Evolutionary conservation across 2,113 vertebrate species (phyloP), one percentile per base, ranked within the genome.

Genomic region (Hyla sarda): DNA sequence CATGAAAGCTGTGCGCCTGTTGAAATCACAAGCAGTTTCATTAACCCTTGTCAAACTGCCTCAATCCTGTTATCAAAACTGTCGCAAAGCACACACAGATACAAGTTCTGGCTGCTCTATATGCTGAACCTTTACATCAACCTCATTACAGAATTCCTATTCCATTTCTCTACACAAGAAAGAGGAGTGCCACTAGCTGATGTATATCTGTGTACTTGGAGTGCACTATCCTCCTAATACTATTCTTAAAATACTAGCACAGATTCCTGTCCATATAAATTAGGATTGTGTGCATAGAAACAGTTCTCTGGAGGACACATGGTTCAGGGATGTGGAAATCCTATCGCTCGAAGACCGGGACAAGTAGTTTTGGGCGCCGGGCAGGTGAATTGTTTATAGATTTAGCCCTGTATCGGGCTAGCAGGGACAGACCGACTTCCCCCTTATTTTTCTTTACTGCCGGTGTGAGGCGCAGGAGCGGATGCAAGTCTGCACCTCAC

Each of bases 31-130:
- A 8, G 56, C 16, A 23, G 32, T 41, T 65, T 19, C 32, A 81
- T 65, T 81, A 81, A 81, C 56, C 32, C 52, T 11, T 62, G 62
- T 60, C 58, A 45, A n/a, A 37, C 34, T 2, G n/a, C 10, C 37
- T n/a, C 23, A 21, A 37, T 28, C 52, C 30, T 48, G 45, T 48
- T 76, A 76, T 6, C 73, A 76, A 5, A 25, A 25, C 21, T 60
- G 34, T 41, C n/a, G 32, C 76, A 25, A 37, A 28, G 54, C 54
- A 60, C 34, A 56, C 6, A 12, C 30, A 37, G 34, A 80, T 28
- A 12, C 16, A n/a, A 78, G 72, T 10, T 16, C 76, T 23, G 48
- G 30, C 84, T 80, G 76, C 80, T 86, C 76, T 86, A 65, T 72
- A 81, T 86, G 76, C 76, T 37, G 65, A 72, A 37, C 34, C 76